A percentile compares a stretch with the other conserved stretches of the same genome.
Conservation (phyloP, 2,888 invertebrate genomes). For the Nesidiocoris tenuis region DNA sequence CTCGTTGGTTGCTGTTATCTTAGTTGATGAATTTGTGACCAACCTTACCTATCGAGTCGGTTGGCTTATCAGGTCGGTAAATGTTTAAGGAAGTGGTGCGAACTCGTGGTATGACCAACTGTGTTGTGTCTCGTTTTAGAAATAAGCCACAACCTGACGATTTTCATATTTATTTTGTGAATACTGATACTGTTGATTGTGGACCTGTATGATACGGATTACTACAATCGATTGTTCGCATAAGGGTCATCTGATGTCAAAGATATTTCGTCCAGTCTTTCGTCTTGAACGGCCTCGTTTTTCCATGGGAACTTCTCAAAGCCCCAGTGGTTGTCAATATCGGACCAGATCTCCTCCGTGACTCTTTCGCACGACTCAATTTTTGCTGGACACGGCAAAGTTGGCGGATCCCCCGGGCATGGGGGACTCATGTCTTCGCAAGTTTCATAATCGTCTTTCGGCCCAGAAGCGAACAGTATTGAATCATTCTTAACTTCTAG, state of each 20-base stretch:
- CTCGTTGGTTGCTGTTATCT: too few species aligned
- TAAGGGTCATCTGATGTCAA: slow-evolving; percentile 21
- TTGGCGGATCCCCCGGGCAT: slow-evolving; percentile 6
- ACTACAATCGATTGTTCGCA: slow-evolving; percentile 27
- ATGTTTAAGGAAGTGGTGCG: too few species aligned
- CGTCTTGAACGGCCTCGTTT: slow-evolving; percentile 6
- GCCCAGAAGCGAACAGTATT: neutral
- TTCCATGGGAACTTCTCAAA: slow-evolving; percentile 36
- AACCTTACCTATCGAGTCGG: too few species aligned
- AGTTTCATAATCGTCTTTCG: slow-evolving; percentile 20
- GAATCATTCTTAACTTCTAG: neutral
- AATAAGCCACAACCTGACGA: too few species aligned
- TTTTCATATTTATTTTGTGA: neutral
- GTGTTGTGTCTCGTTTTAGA: too few species aligned
- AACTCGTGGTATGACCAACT: too few species aligned
- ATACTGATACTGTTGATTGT: neutral
- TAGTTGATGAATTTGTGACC: too few species aligned
- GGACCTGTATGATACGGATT: neutral
- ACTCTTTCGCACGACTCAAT: neutral
- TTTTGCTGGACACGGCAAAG: slow-evolving; percentile 16
- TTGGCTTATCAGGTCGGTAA: too few species aligned
- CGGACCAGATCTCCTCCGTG: slow-evolving; percentile 28
- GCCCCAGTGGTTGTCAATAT: slow-evolving; percentile 27
- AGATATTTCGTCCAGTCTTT: slow-evolving; percentile 10
- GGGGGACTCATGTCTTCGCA: slow-evolving; percentile 24